These are phyloP conservation scores for Amiota minor DNA, from an alignment of 2,888 invertebrate genomes.

Conservation along the genomic window DNA sequence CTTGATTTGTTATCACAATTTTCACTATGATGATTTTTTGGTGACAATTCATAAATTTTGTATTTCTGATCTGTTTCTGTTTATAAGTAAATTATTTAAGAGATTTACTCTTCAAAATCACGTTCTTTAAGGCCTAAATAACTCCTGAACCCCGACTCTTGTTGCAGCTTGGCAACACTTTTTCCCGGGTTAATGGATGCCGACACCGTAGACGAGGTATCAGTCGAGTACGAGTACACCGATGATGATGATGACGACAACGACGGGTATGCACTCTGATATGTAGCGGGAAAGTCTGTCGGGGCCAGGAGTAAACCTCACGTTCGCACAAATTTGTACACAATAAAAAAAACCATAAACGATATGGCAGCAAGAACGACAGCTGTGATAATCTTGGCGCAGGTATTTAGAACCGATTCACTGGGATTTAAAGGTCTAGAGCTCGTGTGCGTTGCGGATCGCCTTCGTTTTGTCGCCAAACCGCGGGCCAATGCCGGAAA, in stretches of 20 bases:
- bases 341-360: slow-evolving; percentile 82
- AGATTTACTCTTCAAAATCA: slow-evolving; percentile 49
- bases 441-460: slow-evolving; percentile 75
- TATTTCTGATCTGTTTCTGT: slow-evolving; percentile 5
- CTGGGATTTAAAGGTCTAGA: slow-evolving; percentile 77
- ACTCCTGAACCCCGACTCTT: slow-evolving; percentile 74
- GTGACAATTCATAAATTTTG: slow-evolving; percentile 13
- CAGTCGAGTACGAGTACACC: slow-evolving; percentile 15
- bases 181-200: slow-evolving; percentile 42
- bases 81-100: neutral
- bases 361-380: slow-evolving; percentile 81
- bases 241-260: slow-evolving; percentile 1
- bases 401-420: slow-evolving; percentile 81
- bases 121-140: slow-evolving; percentile 64
- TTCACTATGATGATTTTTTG: neutral
- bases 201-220: slow-evolving; percentile 33
- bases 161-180: slow-evolving; percentile 57
- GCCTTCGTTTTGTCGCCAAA: slow-evolving; percentile 78
- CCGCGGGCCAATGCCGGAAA: slow-evolving; percentile 83
- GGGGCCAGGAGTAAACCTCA: slow-evolving; percentile 85
- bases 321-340: slow-evolving; percentile 83
- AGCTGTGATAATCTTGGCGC: slow-evolving; percentile 82
- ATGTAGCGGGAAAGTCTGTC: slow-evolving; percentile 71
- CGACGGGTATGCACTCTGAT: slow-evolving; percentile 65
- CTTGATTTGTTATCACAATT: slow-evolving; percentile 33